Conservation (phyloP, 2,888 invertebrate species). For the Drosophila peninsularis region DNA sequence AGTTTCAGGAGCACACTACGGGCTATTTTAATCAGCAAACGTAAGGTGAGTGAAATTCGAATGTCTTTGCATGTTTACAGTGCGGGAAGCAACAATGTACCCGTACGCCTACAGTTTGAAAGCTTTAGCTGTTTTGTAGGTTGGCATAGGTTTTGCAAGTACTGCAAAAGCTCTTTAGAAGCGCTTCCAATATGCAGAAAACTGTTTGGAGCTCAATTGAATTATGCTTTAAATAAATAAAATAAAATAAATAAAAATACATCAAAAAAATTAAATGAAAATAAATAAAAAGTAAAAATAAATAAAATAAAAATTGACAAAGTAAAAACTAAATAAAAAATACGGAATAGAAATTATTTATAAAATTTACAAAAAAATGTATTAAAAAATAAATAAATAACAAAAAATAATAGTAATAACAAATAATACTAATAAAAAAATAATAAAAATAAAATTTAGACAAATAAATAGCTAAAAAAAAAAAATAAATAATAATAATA, state of each 20-base stretch:
- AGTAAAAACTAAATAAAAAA: not conserved
- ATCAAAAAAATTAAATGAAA: not conserved
- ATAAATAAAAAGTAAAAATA: not conserved
- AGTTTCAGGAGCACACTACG: not conserved
- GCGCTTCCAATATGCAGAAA: not conserved
- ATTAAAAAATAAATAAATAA: no score
- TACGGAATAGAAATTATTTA: no score
- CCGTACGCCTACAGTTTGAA: not conserved
- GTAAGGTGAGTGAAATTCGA: constrained; percentile 14
- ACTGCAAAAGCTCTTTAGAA: not conserved
- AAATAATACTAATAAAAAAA: no score
- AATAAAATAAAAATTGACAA: not conserved
- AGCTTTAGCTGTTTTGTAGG: not conserved
- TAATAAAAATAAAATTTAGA: no score
- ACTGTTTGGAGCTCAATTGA: no score
- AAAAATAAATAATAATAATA: no score
- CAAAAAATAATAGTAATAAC: no score
- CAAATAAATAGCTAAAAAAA: no score
- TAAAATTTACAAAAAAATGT: no score
- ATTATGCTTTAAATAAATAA: no score
- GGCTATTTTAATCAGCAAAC: not conserved
- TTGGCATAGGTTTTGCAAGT: not conserved
- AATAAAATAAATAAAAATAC: no score
- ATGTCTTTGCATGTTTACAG: not conserved
- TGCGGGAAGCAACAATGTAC: not conserved